Evolutionary conservation across 2,113 vertebrate genomes (phyloP), one percentile per base, ranked within the genome.

Genomic region (Gadus macrocephalus): DNA sequence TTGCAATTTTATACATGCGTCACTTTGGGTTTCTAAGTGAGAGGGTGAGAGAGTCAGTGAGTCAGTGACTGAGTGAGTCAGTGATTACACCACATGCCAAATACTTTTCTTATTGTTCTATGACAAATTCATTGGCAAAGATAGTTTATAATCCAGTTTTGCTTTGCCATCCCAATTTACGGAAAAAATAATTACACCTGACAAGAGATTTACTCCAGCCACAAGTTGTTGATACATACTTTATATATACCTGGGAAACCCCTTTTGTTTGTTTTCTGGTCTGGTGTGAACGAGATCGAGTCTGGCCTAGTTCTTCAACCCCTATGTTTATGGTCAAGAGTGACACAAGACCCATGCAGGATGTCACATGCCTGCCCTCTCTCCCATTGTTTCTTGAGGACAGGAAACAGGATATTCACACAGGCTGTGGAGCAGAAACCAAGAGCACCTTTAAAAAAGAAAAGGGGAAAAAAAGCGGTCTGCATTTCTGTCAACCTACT

Each of bases 321-420:
- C n/a, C 74, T 3, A 68, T 76, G 62, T 65, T 59, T 73, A 76
- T 56, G 28, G 55, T 67, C 60, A 22, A 66, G 61, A 27, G 56
- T 75, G 78, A 76, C 75, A 82, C 42, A 67, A 68, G 73, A 74
- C 67, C 67, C 65, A 53, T 49, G 79, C 80, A 87, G 88, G 88
- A 87, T 81, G 79, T 85, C 82, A 79, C 78, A 73, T 70, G 74
- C 62, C 15, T 15, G 25, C 67, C 27, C 55, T 59, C 65, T 66
- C 63, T 27, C 42, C 84, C 68, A 86, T 87, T 88, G 87, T 90
- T 85, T 83, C 78, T 81, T 79, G 81, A 49, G 78, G 73, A 67
- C 86, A 83, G 87, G 82, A 87, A 90, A 86, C 89, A 88, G 87
- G 88, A 89, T 84, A 77, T 85, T 87, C 86, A 80, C 75, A 77